Evolutionary conservation across 2,888 invertebrate species (phyloP).

Genomic region (Yponomeuta sedellus): DNA sequence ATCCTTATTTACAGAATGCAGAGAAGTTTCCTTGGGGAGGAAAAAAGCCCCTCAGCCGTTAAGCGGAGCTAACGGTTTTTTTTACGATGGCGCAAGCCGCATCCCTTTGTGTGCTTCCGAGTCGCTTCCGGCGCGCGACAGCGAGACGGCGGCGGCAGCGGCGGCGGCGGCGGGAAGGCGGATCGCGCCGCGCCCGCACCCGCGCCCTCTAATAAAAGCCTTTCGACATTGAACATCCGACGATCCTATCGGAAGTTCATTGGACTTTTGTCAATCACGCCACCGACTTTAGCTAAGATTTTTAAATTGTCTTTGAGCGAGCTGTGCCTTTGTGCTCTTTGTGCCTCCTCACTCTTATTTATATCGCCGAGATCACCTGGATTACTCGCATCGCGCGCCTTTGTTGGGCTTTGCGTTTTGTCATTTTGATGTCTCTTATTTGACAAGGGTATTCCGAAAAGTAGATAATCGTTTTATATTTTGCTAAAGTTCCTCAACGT

Average conservation of each 20-base stretch:
- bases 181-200: conserved; percentile 10
- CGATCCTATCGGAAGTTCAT: conserved; percentile 30
- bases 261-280: conserved; percentile 48
- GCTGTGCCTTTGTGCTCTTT: background rate
- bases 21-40: conserved; percentile 6
- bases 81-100: conserved; percentile 44
- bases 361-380: background rate
- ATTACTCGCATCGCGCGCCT: background rate
- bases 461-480: background rate
- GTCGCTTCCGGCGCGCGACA: conserved; percentile 25
- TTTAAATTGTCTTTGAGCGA: conserved; percentile 41
- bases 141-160: conserved; percentile 18
- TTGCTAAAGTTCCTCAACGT: background rate
- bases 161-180: conserved; percentile 7
- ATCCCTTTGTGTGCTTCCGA: conserved; percentile 31
- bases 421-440: background rate
- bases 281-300: conserved; percentile 43
- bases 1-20: conserved; percentile 13
- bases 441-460: conserved; percentile 12
- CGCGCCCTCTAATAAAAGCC: conserved; percentile 32
- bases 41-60: conserved; percentile 31
- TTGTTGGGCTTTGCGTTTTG: background rate
- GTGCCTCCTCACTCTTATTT: background rate
- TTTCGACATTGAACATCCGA: conserved; percentile 35
- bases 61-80: conserved; percentile 33